phyloP scores from a whole-genome alignment of 1,140 invertebrate genomes.

The Centruroides sculpturatus region DNA sequence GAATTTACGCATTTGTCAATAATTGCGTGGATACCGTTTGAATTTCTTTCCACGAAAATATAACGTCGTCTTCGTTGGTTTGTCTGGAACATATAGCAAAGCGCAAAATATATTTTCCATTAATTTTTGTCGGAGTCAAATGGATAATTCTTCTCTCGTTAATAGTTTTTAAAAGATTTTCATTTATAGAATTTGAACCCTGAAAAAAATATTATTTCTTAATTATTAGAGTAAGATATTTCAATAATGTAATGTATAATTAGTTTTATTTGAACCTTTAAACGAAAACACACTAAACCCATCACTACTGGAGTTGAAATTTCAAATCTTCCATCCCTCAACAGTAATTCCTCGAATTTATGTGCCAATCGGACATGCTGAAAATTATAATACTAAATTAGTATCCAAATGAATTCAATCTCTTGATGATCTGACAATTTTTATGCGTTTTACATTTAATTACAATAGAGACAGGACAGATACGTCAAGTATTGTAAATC shows the following conservation, averaged over 20 bases:
- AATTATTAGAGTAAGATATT: neutral
- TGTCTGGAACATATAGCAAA: conserved; percentile 65
- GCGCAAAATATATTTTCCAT: conserved; percentile 51
- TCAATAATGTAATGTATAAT: neutral
- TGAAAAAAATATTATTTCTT: conserved; percentile 23
- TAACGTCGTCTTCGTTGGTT: conserved; percentile 52
- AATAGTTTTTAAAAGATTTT: conserved; percentile 55
- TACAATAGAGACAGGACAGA: too few species aligned
- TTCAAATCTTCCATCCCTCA: conserved; percentile 59
- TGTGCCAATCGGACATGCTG: conserved; percentile 55
- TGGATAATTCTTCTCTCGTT: conserved; percentile 66
- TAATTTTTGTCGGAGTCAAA: conserved; percentile 56
- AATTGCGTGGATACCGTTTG: conserved; percentile 23
- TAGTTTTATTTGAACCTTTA: conserved; percentile 40
- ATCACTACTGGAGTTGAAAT: conserved; percentile 51
- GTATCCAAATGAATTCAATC: too few species aligned
- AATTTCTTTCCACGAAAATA: conserved; percentile 70
- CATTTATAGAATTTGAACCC: conserved; percentile 55
- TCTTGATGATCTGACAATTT: too few species aligned
- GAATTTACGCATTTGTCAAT: neutral
- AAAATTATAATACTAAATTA: too few species aligned
- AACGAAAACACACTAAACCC: conserved; percentile 74
- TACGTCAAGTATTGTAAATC: too few species aligned
- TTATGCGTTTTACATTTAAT: too few species aligned
- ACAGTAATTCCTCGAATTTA: conserved; percentile 54